Evolutionary conservation across 2,888 invertebrate species (phyloP), one percentile per base, ranked within the genome.

Genomic region (Chymomyza caudatula): DNA sequence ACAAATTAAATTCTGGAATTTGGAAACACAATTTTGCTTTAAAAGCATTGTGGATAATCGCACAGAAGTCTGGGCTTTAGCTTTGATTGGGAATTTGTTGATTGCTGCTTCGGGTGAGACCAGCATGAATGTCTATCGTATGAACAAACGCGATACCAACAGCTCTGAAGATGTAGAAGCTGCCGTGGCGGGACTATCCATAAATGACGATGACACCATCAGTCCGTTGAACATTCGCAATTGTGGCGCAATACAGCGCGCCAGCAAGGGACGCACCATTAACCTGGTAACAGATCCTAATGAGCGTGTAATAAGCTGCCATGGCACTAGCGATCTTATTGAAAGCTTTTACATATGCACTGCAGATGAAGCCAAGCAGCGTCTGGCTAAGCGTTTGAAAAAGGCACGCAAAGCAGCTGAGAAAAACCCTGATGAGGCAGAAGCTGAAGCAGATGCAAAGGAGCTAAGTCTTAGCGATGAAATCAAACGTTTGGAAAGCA

Each of bases 1-100:
- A 6, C 96, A 96, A 89, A 93, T 99, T 0, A 99, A 98, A 90
- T 97, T 99, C 89, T 99, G 99, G 99, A 97, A 99, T 90, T 92
- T 99, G 74, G 95, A 96, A 76, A 97, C 97, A 4, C 96, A 97
- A 82, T 96, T 97, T 87, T 99, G 98, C 89, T 99, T 99, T 87
- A 96, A 96, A 90, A 99, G 99, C 2, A 92, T 99, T 57, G 94
- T 96, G 47, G 98, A 97, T 65, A 96, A 96, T 90, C 93, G 94
- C 84, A 94, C 94, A 73, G 98, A 98, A 92, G 94, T 98, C 20
- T 98, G 98, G 96, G 94, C 95, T 51, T 93, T 98, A 86, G 92
- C 93, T 37, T 90, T 98, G 53, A 89, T 96, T 25, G 94, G 95
- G 86, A 92, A 96, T 83, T 94, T 96, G 81, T 91, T 99, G 79